Evolutionary conservation across 2,797 vertebrate species (phyloP), one percentile per base, ranked within the genome.

Genomic region (Thaleichthys pacificus): DNA sequence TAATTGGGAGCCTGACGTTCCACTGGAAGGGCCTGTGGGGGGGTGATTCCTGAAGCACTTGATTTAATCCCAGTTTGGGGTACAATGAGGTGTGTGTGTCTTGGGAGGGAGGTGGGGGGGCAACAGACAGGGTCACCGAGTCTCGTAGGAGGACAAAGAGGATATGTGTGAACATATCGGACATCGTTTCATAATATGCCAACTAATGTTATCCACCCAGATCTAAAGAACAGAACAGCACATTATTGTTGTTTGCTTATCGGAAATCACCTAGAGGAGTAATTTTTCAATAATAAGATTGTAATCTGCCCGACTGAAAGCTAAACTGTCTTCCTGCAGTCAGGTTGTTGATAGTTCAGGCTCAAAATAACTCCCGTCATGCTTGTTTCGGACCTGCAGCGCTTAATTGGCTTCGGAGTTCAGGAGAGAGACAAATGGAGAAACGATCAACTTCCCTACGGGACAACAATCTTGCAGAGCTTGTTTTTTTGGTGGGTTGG

Each of bases 1-100:
- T 89, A 86, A 88, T 84, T 84, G 77, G 80, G 72, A 70, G 63
- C 51, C 22, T 67, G 47, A 82, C 84, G 75, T 49, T 66, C n/a
- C 28, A 70, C 82, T 77, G 80, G 76, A 73, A 81, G 80, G 83
- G 76, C 77, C 73, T 73, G 80, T 47, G 42, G 12, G 42, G 38
- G 32, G 42, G 9, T 14, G 42, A 12, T 82, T 85, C 81, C 81
- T 78, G 60, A 72, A 77, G 82, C 79, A 79, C 81, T 87, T 86
- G 78, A 84, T 89, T 89, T 88, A 89, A 88, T 89, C 83, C 8
- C 32, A 51, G 66, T 70, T 71, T 77, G 80, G 76, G 42, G 42
- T 14, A 47, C 42, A 47, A 47, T 12, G 42, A 47, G 9, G 76
- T 81, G 78, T 86, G 83, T 87, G 84, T 80, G 85, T 79, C 58